Evolutionary conservation across 1,140 invertebrate genomes (phyloP).

Genomic region (Diabrotica undecimpunctata): DNA sequence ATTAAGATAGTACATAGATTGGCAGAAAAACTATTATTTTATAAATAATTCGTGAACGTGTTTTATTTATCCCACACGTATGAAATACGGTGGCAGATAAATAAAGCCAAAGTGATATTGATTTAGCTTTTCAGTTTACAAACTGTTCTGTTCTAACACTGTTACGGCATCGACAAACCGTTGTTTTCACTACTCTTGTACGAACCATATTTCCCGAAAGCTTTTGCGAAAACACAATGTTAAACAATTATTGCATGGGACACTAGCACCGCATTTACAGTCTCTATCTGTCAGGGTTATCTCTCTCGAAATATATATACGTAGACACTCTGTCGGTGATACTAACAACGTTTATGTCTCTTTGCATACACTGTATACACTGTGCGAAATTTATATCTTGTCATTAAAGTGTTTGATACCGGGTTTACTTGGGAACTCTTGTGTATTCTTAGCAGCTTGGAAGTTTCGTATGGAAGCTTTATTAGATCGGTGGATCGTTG

Average conservation of each 20-base stretch:
- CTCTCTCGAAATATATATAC: conserved; percentile 7
- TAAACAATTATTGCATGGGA: conserved; percentile 13
- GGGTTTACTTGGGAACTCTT: not conserved
- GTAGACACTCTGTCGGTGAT: not conserved
- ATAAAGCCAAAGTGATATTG: no score
- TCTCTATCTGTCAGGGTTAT: conserved; percentile 8
- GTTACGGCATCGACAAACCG: not conserved
- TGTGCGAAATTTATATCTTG: not conserved
- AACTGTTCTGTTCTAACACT: no score
- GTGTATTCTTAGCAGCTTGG: no score
- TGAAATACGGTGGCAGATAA: no score
- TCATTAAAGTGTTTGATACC: not conserved
- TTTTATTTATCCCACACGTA: no score
- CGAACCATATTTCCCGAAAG: not conserved
- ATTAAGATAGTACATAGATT: no score
- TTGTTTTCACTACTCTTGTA: not conserved
- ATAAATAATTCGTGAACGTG: no score
- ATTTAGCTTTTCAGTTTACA: no score
- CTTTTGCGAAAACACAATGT: conserved; percentile 10
- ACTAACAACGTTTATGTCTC: conserved; percentile 2
- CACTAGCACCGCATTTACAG: conserved; percentile 7
- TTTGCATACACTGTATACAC: not conserved
- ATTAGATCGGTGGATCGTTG: no score
- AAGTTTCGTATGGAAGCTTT: no score
- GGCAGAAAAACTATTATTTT: no score